Percentiles rank a stretch among this genome's conserved stretches.
Evolutionary conservation across 2,888 invertebrate species (phyloP).

Genomic region (Drosophila kokeensis): DNA sequence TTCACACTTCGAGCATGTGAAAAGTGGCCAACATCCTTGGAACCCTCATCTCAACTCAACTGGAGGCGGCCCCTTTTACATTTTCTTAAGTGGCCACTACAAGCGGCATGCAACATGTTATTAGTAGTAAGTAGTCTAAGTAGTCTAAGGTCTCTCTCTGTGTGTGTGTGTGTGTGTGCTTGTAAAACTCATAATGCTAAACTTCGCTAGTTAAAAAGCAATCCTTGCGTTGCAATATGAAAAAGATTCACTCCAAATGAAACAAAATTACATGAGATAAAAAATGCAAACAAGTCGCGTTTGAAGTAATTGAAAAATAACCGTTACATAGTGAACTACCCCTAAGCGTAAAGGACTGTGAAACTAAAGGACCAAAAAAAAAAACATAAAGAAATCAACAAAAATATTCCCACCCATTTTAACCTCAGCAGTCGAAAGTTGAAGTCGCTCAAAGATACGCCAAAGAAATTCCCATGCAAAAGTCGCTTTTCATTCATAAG

Average conservation of each 20-base stretch:
- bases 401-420: slow-evolving; percentile 84
- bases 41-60: slow-evolving; percentile 3
- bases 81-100: slow-evolving; percentile 62
- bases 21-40: slow-evolving; percentile 31
- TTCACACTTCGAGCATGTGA: slow-evolving; percentile 56
- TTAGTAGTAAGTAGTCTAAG: slow-evolving; percentile 29
- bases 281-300: slow-evolving; percentile 39
- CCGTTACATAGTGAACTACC: slow-evolving; percentile 32
- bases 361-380: slow-evolving; percentile 20
- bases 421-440: slow-evolving; percentile 73
- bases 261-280: slow-evolving; percentile 30
- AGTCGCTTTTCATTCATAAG: slow-evolving; percentile 35
- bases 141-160: slow-evolving; percentile 8
- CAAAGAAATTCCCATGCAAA: slow-evolving; percentile 73
- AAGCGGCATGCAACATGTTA: slow-evolving; percentile 49
- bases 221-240: slow-evolving; percentile 31
- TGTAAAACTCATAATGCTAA: slow-evolving; percentile 59
- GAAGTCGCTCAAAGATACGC: slow-evolving; percentile 51
- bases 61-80: slow-evolving; percentile 23
- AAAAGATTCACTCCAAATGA: slow-evolving; percentile 11
- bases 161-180: slow-evolving; percentile 16
- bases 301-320: slow-evolving; percentile 40
- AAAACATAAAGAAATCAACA: slow-evolving; percentile 57
- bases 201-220: slow-evolving; percentile 28
- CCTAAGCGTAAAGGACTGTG: slow-evolving; percentile 18